phyloP scores from a whole-genome alignment of 2,113 vertebrate species.

The Nesoenas mayeri region DNA sequence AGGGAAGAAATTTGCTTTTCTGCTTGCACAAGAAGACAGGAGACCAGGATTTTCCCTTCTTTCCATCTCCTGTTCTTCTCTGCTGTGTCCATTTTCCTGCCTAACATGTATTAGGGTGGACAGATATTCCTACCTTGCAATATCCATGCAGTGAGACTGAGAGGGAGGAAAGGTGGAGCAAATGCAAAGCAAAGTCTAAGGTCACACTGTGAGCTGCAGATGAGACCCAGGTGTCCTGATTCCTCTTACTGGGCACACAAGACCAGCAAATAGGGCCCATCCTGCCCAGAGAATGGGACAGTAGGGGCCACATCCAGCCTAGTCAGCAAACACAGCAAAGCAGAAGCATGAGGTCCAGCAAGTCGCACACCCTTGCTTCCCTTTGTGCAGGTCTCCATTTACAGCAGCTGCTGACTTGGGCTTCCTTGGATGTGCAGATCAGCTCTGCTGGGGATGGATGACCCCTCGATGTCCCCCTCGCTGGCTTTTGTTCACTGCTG shows the following conservation, averaged over 20 bases:
- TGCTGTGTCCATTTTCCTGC: neutral
- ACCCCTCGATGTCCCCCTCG: neutral
- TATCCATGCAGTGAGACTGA: fast-evolving
- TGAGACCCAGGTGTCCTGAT: neutral
- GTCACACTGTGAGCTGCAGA: neutral
- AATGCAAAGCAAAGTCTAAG: neutral
- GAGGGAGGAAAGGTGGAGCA: neutral
- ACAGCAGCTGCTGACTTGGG: neutral
- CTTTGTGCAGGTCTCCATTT: neutral
- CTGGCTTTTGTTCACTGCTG: neutral
- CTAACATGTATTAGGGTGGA: too few species aligned
- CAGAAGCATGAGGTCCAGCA: neutral
- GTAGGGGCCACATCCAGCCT: neutral
- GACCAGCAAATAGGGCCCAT: neutral
- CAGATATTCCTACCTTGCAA: neutral
- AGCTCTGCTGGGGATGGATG: neutral
- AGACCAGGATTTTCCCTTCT: neutral
- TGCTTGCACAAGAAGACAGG: neutral
- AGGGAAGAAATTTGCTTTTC: neutral
- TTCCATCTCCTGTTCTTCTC: neutral
- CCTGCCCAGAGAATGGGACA: neutral
- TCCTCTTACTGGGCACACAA: neutral
- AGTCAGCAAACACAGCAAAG: neutral
- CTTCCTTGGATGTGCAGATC: neutral
- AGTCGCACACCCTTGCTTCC: neutral